Base-by-base conservation (phyloP, 2,888 invertebrate genomes). In the Phaedon cochleariae region DNA sequence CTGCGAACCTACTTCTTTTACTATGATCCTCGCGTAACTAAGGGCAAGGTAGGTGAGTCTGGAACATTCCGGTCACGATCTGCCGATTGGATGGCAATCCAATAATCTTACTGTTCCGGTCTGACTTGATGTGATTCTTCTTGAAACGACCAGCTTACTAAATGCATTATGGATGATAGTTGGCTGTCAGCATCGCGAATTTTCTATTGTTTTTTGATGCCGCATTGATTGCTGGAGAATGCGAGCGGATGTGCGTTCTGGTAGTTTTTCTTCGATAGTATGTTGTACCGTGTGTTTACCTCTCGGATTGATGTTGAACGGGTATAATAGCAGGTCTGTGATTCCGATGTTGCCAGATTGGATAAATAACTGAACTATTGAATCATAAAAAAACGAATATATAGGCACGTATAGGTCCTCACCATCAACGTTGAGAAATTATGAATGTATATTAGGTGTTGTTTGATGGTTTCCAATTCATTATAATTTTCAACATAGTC, bases 81-180 rank as follows among this genome's bases (percentile, higher is more conserved):
- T 59, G 67, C 51, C 75, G 72, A 75, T 84, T 81, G 81, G 81
- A 82, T 80, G 81, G 79, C 83, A 83, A 84, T 84, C 82, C 81
- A 84, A 83, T 84, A 84, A 83, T 82, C 82, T 79, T 80, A 82
- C 81, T 83, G 84, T 84, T 84, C 83, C 82, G 82, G 81, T 80
- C 78, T 76, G 76, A 77, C 76, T 77, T 77, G 77, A 77, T 77
- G 78, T 79, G 74, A 79, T 79, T 81, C 80, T 79, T 78, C 77
- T 79, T 74, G 77, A 78, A 79, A 78, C 72, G 77, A 76, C 75
- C 75, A 76, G 74, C 73, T 78, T 78, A 77, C 74, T 73, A 76
- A 74, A 80, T 79, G 77, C 74, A 79, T 77, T 77, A 79, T 77
- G 76, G 75, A 78, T 79, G 76, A 74, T 74, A 72, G 71, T 67